phyloP scores from a whole-genome alignment of 2,113 vertebrate species.

The Calcarius ornatus region DNA sequence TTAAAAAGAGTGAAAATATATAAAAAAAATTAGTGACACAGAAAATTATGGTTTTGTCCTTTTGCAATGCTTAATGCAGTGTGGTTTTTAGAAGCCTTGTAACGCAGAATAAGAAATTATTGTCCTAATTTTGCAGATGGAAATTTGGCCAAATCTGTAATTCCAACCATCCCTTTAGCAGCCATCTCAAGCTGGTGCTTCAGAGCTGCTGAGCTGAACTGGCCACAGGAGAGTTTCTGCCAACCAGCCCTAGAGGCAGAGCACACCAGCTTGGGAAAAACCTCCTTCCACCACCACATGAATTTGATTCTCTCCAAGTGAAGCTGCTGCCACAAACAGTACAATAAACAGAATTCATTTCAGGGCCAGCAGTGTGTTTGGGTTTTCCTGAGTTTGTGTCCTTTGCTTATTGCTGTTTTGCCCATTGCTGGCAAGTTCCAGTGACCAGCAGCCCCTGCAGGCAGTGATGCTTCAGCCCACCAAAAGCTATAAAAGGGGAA shows the following conservation, averaged over 20 bases:
- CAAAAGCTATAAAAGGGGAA: not conserved
- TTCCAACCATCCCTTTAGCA: not conserved
- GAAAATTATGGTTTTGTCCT: not conserved
- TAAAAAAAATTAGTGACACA: not conserved
- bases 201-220: not conserved
- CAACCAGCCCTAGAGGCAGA: not conserved
- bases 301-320: not conserved
- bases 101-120: not conserved
- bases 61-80: not conserved
- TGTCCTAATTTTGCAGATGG: not conserved
- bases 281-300: rapidly evolving
- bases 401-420: not conserved
- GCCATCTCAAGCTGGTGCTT: not conserved
- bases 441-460: no score
- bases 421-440: not conserved
- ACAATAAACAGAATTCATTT: not conserved
- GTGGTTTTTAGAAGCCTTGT: not conserved
- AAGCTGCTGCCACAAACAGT: not conserved
- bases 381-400: not conserved
- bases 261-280: not conserved
- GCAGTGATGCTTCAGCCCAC: not conserved
- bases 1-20: not conserved
- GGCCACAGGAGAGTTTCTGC: not conserved
- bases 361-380: not conserved
- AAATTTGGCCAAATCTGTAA: not conserved